Evolutionary conservation across 2,797 vertebrate species (phyloP).

Genomic region (Nothura maculosa): DNA sequence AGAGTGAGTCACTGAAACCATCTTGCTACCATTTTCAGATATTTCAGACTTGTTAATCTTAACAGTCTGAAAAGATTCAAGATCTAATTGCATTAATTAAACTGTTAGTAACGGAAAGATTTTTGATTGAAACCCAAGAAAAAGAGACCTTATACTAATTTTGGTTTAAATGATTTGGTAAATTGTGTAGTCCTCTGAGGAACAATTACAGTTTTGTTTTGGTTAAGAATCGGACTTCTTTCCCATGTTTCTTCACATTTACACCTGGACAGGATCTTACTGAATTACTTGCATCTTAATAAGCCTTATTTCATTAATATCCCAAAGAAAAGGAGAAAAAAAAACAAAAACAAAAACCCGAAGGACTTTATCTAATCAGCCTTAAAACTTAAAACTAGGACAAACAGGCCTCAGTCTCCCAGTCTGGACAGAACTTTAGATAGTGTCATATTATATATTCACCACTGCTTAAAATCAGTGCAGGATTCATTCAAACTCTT

Average conservation of each 20-base stretch:
- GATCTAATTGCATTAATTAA: not conserved
- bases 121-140: not conserved
- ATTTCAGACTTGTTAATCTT: not conserved
- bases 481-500: not conserved
- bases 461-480: constrained; percentile 24
- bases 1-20: not conserved
- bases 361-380: constrained; percentile 21
- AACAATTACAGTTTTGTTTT: not conserved
- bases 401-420: not conserved
- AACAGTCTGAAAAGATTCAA: not conserved
- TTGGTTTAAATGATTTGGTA: not conserved
- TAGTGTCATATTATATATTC: not conserved
- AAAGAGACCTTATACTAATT: not conserved
- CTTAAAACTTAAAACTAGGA: constrained; percentile 1
- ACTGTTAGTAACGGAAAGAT: constrained; percentile 1
- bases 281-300: not conserved
- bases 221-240: not conserved
- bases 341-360: not conserved
- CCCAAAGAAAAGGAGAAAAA: not conserved
- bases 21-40: not conserved
- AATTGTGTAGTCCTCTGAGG: not conserved
- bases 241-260: not conserved
- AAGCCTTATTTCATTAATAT: not conserved
- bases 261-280: not conserved
- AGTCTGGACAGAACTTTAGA: constrained; percentile 20